A percentile compares a stretch with the other conserved stretches of the same genome.
These are phyloP conservation scores for Polypedilum vanderplanki DNA, from an alignment of 1,140 invertebrate genomes.

Conservation along the genomic window DNA sequence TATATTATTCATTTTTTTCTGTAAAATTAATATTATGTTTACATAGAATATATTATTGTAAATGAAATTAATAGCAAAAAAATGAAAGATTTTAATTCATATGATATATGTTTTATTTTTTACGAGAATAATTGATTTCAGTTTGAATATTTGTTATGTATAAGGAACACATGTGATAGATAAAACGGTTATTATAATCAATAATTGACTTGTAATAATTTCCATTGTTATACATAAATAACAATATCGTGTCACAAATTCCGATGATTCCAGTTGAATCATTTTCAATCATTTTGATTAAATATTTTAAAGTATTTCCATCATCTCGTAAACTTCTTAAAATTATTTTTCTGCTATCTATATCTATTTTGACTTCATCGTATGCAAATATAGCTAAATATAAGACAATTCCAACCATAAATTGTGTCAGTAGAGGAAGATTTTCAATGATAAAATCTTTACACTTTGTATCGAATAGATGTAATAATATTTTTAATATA, in stretches of 20 bases:
- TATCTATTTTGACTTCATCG: neutral
- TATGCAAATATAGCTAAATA: neutral
- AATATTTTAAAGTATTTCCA: neutral
- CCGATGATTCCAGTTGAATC: neutral
- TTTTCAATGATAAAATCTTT: neutral
- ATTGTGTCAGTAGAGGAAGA: constrained; percentile 8
- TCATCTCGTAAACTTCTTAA: neutral
- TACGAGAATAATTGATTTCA: neutral
- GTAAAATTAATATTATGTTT: no score
- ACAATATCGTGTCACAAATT: neutral
- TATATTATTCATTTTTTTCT: no score
- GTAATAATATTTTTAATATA: neutral
- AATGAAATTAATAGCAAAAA: neutral
- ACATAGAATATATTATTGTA: neutral
- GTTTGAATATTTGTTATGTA: neutral
- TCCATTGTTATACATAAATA: neutral
- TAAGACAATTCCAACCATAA: neutral
- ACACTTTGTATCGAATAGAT: neutral
- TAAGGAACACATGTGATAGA: neutral
- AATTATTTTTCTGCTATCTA: neutral
- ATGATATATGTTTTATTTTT: neutral
- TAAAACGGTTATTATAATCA: neutral
- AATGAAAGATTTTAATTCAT: neutral
- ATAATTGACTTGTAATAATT: constrained; percentile 7
- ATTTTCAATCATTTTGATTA: neutral